phyloP scores from a whole-genome alignment of 2,888 invertebrate species.

The Acleris holmiana region DNA sequence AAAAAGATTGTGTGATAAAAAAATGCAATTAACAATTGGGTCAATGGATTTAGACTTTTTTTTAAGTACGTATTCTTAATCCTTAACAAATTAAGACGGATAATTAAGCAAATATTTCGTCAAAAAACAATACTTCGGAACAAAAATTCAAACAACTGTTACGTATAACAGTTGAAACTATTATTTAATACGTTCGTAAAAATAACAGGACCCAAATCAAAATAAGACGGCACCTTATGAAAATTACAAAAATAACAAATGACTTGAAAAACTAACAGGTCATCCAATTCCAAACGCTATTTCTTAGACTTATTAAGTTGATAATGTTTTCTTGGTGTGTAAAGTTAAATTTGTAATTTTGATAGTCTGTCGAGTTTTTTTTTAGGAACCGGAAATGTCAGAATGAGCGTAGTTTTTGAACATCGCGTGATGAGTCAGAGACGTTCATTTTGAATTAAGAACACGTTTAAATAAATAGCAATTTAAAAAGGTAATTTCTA shows the following conservation, averaged over 20 bases:
- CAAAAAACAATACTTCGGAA: no score
- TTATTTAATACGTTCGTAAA: conserved; percentile 50
- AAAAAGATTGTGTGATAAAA: conserved; percentile 32
- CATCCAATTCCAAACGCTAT: conserved; percentile 13
- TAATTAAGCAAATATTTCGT: no score
- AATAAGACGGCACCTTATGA: conserved; percentile 60
- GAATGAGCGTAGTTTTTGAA: conserved; percentile 60
- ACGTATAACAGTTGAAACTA: conserved; percentile 44
- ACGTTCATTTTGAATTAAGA: conserved; percentile 36
- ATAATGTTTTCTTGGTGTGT: not conserved
- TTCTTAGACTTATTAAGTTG: not conserved
- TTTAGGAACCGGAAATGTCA: conserved; percentile 69
- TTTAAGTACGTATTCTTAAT: not conserved
- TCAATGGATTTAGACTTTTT: conserved; percentile 20
- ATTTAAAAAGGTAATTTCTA: conserved; percentile 25
- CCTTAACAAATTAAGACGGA: no score
- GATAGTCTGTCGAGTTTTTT: conserved; percentile 59
- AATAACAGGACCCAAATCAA: conserved; percentile 69
- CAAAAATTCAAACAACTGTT: conserved; percentile 48
- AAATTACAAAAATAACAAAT: conserved; percentile 46
- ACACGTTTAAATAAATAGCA: conserved; percentile 30
- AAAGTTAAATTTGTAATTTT: conserved; percentile 33
- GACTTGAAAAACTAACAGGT: not conserved
- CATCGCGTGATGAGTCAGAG: conserved; percentile 63
- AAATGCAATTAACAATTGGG: conserved; percentile 30